Evolutionary conservation across 2,113 vertebrate genomes (phyloP), one percentile per base, ranked within the genome.

Genomic region (Elgaria multicarinata): DNA sequence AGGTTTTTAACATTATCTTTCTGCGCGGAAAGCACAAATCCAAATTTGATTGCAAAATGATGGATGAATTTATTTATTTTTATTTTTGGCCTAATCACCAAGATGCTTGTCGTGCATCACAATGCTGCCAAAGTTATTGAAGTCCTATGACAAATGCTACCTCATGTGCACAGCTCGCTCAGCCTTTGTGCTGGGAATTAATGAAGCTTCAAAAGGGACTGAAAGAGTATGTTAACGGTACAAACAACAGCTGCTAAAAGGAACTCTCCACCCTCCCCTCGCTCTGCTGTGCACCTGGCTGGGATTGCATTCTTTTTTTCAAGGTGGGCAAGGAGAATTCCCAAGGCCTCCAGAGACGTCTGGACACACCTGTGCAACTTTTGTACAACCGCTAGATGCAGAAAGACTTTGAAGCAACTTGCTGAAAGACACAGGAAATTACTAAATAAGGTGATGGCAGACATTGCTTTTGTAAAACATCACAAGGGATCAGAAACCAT

Each of bases 161-260:
- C 72, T 55, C 78, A 84, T 67, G 91, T 94, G 91, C 96, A 90
- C 87, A 81, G 90, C 88, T 81, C 89, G 88, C 76, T 87, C 89
- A 90, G 83, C 84, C 89, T 94, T 88, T 92, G 83, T 90, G 91
- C 58, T 88, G 55, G 33, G 81, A 92, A 83, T 89, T 81, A 20
- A 77, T 86, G 86, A 81, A 74, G 82, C 88, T 90, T 90, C 80
- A 87, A 88, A 75, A 93, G 89, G 44, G 72, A 94, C 89, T 46
- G 84, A 79, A 31, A 83, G 26, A 31, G 78, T 64, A 55, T 31
- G 18, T 31, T 75, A 82, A 55, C 2, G 58, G n/a, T 9, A 91
- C 58, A 72, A 84, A 67, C 2, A 46, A 55, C 89, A 87, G 91
- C 74, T 92, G 89, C 36, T 85, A 8, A 44, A 69, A 82, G 67